Base-by-base conservation (phyloP, 2,888 invertebrate species). In the Drosophila parthenogenetica region DNA sequence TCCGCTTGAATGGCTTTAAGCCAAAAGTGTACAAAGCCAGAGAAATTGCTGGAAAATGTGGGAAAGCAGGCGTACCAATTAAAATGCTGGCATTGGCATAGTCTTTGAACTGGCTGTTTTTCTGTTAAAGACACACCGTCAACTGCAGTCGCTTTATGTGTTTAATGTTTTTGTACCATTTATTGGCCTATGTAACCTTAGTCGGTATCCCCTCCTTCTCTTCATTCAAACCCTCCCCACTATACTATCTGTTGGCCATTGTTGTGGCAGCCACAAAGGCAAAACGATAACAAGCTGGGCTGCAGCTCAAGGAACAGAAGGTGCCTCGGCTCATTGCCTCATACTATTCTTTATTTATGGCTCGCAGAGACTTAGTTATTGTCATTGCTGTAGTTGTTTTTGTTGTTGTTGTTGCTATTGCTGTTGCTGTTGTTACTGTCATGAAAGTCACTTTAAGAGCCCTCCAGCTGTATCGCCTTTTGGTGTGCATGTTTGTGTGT, bases 311-410 rank as follows among this genome's bases (percentile, higher is more conserved):
- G 81, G 61, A 77, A 69, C 75, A 76, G 65, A 73, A 76, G 82
- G 77, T 64, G 64, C 45, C 70, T 42, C 53, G 64, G 49, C 77
- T 69, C 60, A 69, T 77, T 78, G 81, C 69, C 62, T 79, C 75
- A 70, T 75, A 72, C 77, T 67, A 66, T 73, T 66, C 79, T 69
- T 86, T 85, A 85, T 81, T 82, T 85, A 81, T 85, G 80, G 49
- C 58, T 46, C 13, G 53, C 49, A 63, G 57, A 63, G 78, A 64
- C 66, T 78, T 67, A 40, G 40, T 45, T 62, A 48, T 49, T 64
- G 60, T 61, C 42, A 43, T 54, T 55, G 42, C 25, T 55, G 17
- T 19, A 48, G 11, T 53, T 53, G 29, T 22, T 60, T 22, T 57
- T 57, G 29, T 17, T n/a, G n/a, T n/a, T n/a, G n/a, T n/a, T n/a